A percentile compares a stretch with the other conserved stretches of the same genome.
Evolutionary conservation across 2,888 invertebrate species (phyloP).

Genomic region (Chrysolina haemoptera): DNA sequence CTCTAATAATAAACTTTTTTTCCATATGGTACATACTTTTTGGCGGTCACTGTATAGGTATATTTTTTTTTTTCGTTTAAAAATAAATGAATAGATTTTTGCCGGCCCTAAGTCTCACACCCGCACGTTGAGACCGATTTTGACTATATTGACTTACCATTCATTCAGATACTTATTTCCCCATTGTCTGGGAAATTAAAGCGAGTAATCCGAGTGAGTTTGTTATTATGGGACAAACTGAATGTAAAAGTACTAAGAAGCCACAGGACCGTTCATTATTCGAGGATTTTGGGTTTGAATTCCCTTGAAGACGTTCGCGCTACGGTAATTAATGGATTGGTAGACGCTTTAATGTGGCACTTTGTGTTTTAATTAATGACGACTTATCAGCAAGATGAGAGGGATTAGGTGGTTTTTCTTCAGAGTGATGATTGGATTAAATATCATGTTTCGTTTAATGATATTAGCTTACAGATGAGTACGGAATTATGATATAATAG

Average conservation of each 20-base stretch:
- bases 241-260: constrained; percentile 32
- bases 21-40: too few relatives aligned
- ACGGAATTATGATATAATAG: background rate
- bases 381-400: constrained; percentile 22
- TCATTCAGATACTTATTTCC: constrained; percentile 22
- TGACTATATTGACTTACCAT: constrained; percentile 31
- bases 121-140: too few relatives aligned
- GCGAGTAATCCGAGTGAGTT: constrained; percentile 7
- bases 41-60: too few relatives aligned
- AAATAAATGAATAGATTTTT: too few relatives aligned
- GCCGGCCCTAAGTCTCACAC: too few relatives aligned
- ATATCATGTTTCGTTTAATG: constrained; percentile 12
- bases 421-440: background rate
- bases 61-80: too few relatives aligned
- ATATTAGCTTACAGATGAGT: background rate
- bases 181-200: constrained; percentile 26
- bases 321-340: constrained; percentile 29
- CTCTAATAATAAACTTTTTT: too few relatives aligned
- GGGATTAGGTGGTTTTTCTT: constrained; percentile 3
- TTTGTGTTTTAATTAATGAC: constrained; percentile 26
- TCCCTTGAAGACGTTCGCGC: constrained; percentile 21
- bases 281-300: constrained; percentile 24
- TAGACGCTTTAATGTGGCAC: constrained; percentile 22
- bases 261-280: constrained; percentile 28
- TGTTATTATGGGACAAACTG: constrained; percentile 31